Base-by-base conservation (phyloP, 2,797 vertebrate species). In the Mormyrus proboscirostris region DNA sequence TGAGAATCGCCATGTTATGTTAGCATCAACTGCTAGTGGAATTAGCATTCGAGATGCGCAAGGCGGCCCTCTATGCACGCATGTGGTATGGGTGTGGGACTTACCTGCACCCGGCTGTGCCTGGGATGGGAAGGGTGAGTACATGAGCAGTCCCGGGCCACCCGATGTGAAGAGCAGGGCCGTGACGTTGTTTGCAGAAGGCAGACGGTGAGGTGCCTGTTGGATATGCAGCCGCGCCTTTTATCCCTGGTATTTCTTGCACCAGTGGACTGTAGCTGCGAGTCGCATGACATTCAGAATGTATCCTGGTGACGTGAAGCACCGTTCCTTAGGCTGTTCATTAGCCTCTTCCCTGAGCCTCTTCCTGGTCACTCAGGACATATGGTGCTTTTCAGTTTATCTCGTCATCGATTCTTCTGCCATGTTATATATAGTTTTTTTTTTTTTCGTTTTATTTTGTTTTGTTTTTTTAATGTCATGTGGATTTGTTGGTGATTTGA, bases 361-460 rank as follows among this genome's bases (percentile, higher is more conserved):
- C 0, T 62, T 38, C 0, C 25, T 25, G 7, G 9, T 25, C 59
- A 62, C n/a, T 19, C 57, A 59, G n/a, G n/a, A 59, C 55, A 85
- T 84, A 82, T 29, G 44, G 57, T 47, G 55, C 59, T 65, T 84
- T 84, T 57, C 38, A 73, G 53, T 87, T 87, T n/a, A 86, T 87
- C 50, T 50, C 22, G 4, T 50, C 14, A 41, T 53, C 85, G 8
- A 57, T 16, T 87, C 50, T 59, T 41, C 50, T 38, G 53, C 41
- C 29, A 87, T 87, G 85, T 44, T 79, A 47, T 79, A 79, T 84
- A 51, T 51, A 29, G 25, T 57, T n/a, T 2, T 29, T 53, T 86
- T 51, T 86, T 83, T 49, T 41, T n/a, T n/a, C n/a, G n/a, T n/a
- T n/a, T 55, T 55, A 16, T n/a, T 57, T 7, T n/a, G 14, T 4